A percentile compares a stretch with the other conserved stretches of the same genome.
These are phyloP conservation scores for Unio pictorum DNA, from an alignment of 2,888 invertebrate genomes.

Conservation along the genomic window DNA sequence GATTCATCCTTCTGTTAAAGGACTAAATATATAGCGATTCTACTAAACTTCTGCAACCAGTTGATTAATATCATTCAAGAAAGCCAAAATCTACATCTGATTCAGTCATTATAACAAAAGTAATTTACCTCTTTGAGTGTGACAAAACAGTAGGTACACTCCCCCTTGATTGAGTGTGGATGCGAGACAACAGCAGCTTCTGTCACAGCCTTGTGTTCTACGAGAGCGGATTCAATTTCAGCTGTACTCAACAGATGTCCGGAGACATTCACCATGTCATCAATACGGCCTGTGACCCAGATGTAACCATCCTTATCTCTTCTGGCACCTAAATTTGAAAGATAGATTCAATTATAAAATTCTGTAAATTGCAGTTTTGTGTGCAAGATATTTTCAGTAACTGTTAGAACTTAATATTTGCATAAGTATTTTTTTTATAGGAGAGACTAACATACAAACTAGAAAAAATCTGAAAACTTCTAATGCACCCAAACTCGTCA, in stretches of 20 bases:
- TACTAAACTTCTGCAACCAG: too few species aligned
- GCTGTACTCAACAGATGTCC: slow-evolving; percentile 98
- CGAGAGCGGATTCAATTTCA: slow-evolving; percentile 79
- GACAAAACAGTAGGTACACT: slow-evolving; percentile 97
- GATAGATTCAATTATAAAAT: too few species aligned
- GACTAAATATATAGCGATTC: too few species aligned
- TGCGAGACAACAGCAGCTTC: slow-evolving; percentile 97
- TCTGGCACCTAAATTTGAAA: slow-evolving; percentile 80
- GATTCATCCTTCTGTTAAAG: too few species aligned
- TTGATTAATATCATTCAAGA: background rate
- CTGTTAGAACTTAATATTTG: too few species aligned
- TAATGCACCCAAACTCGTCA: too few species aligned
- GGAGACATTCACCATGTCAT: slow-evolving; percentile 99
- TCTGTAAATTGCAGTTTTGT: too few species aligned
- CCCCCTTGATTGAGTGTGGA: slow-evolving; percentile 95
- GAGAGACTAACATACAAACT: too few species aligned
- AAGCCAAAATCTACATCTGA: background rate
- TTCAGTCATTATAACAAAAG: background rate
- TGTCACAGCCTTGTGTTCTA: slow-evolving; percentile 78
- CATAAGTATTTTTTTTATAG: too few species aligned
- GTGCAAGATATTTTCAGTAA: too few species aligned
- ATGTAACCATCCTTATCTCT: slow-evolving; percentile 94
- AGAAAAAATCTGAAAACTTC: too few species aligned
- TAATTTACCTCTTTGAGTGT: slow-evolving; percentile 83
- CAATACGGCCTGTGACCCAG: slow-evolving; percentile 97